Base-by-base conservation (phyloP, 2,888 invertebrate species). In the Perithous albicinctus region DNA sequence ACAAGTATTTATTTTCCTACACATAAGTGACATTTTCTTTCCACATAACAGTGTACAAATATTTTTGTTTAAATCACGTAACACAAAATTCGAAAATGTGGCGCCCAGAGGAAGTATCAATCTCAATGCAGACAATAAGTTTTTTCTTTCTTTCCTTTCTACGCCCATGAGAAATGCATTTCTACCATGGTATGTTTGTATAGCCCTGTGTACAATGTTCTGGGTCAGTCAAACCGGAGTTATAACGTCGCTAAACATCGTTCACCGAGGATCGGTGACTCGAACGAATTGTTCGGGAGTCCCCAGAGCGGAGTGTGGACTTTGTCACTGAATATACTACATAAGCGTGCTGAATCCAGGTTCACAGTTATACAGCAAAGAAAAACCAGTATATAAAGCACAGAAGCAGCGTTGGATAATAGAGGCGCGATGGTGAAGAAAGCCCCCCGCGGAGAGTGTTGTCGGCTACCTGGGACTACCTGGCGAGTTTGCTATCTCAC, bases 371-470 rank as follows among this genome's bases (percentile, higher is more conserved):
- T 15, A 32, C 6, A 32, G 20, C 29, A 26, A 64, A 18, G 38
- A 70, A 32, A 69, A 48, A n/a, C 2, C 7, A 15, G 15, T 2
- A 43, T n/a, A 32, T 29, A 48, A 59, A 64, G 54, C 66, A 74
- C 77, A 77, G 51, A 43, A 56, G 67, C 29, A 29, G 56, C 41
- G 35, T 54, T 59, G 38, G 56, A 29, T 73, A n/a, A n/a, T 41
- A 26, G 56, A 83, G 77, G 76, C 69, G 75, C 80, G 70, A 77
- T 77, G 76, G 78, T 70, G 80, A 82, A 76, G 75, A 84, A 78
- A 82, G 72, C 87, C 90, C 88, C 91, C 91, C 83, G 90, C 88
- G 85, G 91, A 82, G 91, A 82, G 89, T 84, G 84, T 85, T 85
- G 85, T 86, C 86, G 85, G 87, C 90, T 90, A 89, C 87, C 87